phyloP scores from a whole-genome alignment of 2,888 invertebrate genomes.

The Mesochorus sp. region DNA sequence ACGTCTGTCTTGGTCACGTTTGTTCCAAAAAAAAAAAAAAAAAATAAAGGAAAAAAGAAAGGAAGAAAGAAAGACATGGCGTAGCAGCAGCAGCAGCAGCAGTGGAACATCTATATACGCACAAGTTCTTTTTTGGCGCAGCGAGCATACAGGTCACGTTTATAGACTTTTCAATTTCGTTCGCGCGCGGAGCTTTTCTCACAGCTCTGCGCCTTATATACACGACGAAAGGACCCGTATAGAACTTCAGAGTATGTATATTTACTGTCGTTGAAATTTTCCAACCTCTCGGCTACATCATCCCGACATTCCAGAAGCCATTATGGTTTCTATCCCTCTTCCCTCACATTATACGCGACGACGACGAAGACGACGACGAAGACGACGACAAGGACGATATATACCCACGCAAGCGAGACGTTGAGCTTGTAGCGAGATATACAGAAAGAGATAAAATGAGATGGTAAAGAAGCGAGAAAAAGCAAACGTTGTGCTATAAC shows the following conservation, averaged over 20 bases:
- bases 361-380: no score
- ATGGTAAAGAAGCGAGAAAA: neutral
- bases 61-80: neutral
- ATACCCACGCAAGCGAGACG: slow-evolving; percentile 21
- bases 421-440: slow-evolving; percentile 26
- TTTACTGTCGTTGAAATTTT: slow-evolving; percentile 54
- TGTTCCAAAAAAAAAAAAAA: no score
- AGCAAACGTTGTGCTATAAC: slow-evolving; percentile 27
- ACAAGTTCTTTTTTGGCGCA: slow-evolving; percentile 14
- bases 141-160: slow-evolving; percentile 53
- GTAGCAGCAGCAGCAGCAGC: slow-evolving; percentile 4
- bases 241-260: slow-evolving; percentile 26
- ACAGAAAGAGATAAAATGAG: slow-evolving; percentile 15
- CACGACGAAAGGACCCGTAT: slow-evolving; percentile 29
- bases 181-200: slow-evolving; percentile 23
- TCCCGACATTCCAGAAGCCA: slow-evolving; percentile 52
- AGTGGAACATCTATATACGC: neutral
- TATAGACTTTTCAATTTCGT: slow-evolving; percentile 60
- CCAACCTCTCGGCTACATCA: slow-evolving; percentile 17
- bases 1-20: slow-evolving; percentile 7
- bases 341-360: neutral
- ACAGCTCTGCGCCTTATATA: slow-evolving; percentile 34
- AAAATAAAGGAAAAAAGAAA: no score
- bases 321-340: slow-evolving; percentile 44
- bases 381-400: no score